Percentiles rank a stretch among this genome's conserved stretches.
phyloP scores from a whole-genome alignment of 2,113 vertebrate species.

The Willisornis vidua region DNA sequence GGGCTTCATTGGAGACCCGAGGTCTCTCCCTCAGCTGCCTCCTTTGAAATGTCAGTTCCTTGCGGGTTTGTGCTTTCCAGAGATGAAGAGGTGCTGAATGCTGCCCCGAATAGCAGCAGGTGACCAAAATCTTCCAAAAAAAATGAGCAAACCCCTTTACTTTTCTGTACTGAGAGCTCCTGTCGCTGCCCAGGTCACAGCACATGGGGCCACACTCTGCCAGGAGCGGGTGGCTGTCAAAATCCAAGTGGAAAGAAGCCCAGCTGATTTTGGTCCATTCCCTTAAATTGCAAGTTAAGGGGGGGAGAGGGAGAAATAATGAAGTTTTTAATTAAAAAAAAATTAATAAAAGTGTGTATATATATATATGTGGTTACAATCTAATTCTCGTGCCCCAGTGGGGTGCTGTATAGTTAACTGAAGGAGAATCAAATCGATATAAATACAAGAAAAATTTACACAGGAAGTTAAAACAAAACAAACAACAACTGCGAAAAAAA shows the following conservation, averaged over 20 bases:
- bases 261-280: constrained; percentile 37
- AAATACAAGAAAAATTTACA: constrained; percentile 54
- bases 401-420: constrained; percentile 75
- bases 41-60: neutral
- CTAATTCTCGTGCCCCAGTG: constrained; percentile 76
- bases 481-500: neutral
- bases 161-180: constrained; percentile 6
- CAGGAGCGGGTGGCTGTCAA: constrained; percentile 21
- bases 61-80: constrained; percentile 12
- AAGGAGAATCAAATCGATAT: constrained; percentile 61
- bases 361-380: constrained; percentile 74
- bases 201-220: neutral
- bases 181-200: neutral
- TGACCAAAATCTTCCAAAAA: constrained; percentile 39
- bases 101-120: constrained; percentile 29
- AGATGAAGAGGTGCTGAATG: constrained; percentile 32
- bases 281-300: constrained; percentile 57
- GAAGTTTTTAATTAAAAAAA: constrained; percentile 76
- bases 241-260: constrained; percentile 22
- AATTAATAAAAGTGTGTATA: constrained; percentile 53
- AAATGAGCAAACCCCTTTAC: neutral
- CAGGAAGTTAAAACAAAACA: constrained; percentile 59
- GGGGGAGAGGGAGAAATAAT: constrained; percentile 58
- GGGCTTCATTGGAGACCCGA: neutral
- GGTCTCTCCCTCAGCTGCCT: neutral